phyloP scores from a whole-genome alignment of 2,888 invertebrate genomes.

The Acrobasis suavella region DNA sequence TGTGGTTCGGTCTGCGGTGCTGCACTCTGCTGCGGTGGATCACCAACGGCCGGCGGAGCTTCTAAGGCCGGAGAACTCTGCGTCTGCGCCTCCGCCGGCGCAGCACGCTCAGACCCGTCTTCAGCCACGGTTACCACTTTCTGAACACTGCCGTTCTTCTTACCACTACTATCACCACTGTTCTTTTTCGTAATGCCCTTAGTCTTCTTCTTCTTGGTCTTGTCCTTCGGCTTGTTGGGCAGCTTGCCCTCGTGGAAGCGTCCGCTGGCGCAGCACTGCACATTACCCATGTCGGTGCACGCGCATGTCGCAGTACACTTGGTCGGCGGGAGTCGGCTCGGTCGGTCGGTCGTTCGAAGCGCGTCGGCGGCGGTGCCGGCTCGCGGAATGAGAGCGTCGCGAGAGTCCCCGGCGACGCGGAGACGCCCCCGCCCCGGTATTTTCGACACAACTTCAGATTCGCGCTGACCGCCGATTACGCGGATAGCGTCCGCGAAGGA shows the following conservation, averaged over 20 bases:
- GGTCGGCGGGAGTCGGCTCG: conserved; percentile 73
- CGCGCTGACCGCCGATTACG: conserved; percentile 77
- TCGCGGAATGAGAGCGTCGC: conserved; percentile 73
- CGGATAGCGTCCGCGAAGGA: conserved; percentile 79
- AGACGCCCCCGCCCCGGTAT: conserved; percentile 72
- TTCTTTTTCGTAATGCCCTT: conserved; percentile 59
- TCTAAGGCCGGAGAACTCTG: conserved; percentile 50
- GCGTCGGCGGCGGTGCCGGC: conserved; percentile 80
- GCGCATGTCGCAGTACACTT: conserved; percentile 77
- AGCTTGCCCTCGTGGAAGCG: conserved; percentile 68
- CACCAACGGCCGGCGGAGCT: conserved; percentile 35
- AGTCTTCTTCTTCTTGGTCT: conserved; percentile 59
- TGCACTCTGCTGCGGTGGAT: conserved; percentile 24
- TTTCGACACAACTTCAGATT: conserved; percentile 71
- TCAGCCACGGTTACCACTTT: conserved; percentile 69
- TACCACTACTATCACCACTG: conserved; percentile 67
- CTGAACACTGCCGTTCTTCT: conserved; percentile 57
- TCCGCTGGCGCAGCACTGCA: conserved; percentile 81
- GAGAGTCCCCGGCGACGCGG: conserved; percentile 64
- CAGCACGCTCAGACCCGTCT: conserved; percentile 59
- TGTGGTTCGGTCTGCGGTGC: conserved; percentile 27
- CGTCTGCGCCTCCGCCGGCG: conserved; percentile 55
- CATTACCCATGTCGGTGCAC: conserved; percentile 78
- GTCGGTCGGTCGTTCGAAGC: conserved; percentile 79
- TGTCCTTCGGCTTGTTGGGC: conserved; percentile 64